Evolutionary conservation across 2,113 vertebrate species (phyloP), one percentile per base, ranked within the genome.

Genomic region (Clarias gariepinus): DNA sequence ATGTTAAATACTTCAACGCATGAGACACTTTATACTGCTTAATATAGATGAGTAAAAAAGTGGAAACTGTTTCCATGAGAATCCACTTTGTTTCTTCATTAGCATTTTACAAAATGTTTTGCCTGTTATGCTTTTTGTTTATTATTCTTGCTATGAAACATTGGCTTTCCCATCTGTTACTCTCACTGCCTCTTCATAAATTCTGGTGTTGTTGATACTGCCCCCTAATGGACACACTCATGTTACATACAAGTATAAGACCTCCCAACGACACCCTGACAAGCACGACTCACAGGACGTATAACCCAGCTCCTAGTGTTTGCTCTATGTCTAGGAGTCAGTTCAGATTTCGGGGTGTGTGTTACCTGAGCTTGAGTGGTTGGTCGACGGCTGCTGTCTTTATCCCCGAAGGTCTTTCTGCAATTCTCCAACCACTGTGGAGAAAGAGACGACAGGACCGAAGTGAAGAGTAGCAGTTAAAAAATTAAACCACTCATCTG

Each of bases 391-490:
- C 93, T 91, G 87, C 95, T 92, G 77, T 97, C 96, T 93, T 97
- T 96, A 88, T 96, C 94, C 86, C 97, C 95, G 90, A 99, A 99
- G 2, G 97, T 99, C 90, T 96, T 97, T 95, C 96, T 97, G 94
- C 98, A 99, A 91, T 99, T 97, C 84, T 98, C 95, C 88, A 99
- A 92, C 98, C 98, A 99, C 98, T 99, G 81, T 33, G 83, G 90
- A 25, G 78, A 63, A 79, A 52, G 41, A 87, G 30, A 63, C 30
- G 63, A 28, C n/a, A 85, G 73, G 84, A 63, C 85, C 85, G 86
- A 79, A 79, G 82, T 21, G 36, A 52, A 3, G 21, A 52, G 25
- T 15, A 8, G 25, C 25, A 78, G 28, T 55, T 33, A 23, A 80
- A 21, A 23, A 57, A 60, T 81, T 41, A 61, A 21, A 61, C 28